Evolutionary conservation across 2,113 vertebrate genomes (phyloP), one percentile per base, ranked within the genome.

Genomic region (Clarias macrocephalus): DNA sequence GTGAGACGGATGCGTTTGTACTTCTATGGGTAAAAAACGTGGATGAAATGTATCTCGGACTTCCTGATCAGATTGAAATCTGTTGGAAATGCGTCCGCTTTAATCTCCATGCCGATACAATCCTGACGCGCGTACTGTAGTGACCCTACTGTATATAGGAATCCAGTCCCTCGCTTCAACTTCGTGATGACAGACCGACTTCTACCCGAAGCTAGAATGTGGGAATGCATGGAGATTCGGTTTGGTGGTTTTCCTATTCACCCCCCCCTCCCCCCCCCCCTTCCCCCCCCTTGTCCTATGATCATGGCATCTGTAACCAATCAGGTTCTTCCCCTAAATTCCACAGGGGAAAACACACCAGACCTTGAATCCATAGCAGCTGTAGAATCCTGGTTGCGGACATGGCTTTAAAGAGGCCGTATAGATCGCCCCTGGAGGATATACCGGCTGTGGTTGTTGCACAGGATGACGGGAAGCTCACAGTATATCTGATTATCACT

Each of bases 401-500:
- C 42, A 37, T 72, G 52, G 21, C 28, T 57, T 86, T 77, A 59
- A 57, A 66, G 42, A 9, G 42, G n/a, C 75, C 70, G 52, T 70
- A 28, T 73, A 42, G 33, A 73, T 57, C 33, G 37, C 16, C 85
- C 42, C 33, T 13, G 66, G 77, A 56, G 30, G 15, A 30, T 68
- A 30, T 79, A 19, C 18, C 25, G 16, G 59, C 52, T 28, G 52
- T 10, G 33, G 25, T 86, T 72, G 37, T 70, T 30, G 54, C 76
- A 37, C 48, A 66, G 19, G 19, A n/a, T 72, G 66, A 42, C 56
- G 52, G 80, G 80, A 87, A 62, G 18, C 80, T 62, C 28, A 30
- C n/a, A 19, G 66, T 72, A 65, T 60, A 87, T 65, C 28, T 70
- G 21, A 79, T 86, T 90, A 73, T 62, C 54, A 33, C 52, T 16